A percentile compares a stretch with the other conserved stretches of the same genome.
Conservation (phyloP, 2,888 invertebrate genomes). For the Labia minor region DNA sequence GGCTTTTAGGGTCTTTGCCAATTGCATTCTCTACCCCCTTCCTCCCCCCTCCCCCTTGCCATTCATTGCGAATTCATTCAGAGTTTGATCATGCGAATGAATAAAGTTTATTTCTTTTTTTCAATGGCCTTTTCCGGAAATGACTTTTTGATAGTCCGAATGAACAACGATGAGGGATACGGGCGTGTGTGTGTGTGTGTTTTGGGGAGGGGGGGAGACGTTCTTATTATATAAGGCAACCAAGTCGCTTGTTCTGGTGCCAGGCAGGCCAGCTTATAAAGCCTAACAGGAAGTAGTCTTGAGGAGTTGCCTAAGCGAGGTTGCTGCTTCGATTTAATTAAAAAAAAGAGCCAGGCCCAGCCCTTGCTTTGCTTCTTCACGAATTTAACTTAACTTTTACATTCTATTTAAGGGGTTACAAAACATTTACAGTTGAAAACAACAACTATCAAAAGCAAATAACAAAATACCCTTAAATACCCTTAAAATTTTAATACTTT, state of each 20-base stretch:
- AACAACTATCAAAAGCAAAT: too few species aligned
- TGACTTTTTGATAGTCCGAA: background rate
- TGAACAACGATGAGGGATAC: background rate
- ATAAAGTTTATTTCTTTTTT: background rate
- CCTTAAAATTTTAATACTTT: too few species aligned
- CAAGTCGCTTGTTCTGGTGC: background rate
- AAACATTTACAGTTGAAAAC: too few species aligned
- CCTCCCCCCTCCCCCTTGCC: background rate
- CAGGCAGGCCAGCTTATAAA: background rate
- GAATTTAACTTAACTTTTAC: too few species aligned
- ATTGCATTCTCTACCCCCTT: background rate
- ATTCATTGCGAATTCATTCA: conserved; percentile 13
- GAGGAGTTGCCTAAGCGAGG: too few species aligned
- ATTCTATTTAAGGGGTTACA: too few species aligned
- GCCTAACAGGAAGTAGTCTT: background rate
- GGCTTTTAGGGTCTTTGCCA: background rate
- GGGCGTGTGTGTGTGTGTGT: too few species aligned
- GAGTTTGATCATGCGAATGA: background rate
- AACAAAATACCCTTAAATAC: too few species aligned
- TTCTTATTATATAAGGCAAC: background rate
- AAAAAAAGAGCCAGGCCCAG: too few species aligned
- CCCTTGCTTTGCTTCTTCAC: too few species aligned
- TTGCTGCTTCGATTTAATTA: too few species aligned
- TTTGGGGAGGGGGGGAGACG: too few species aligned
- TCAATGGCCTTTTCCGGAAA: background rate